Evolutionary conservation across 2,888 invertebrate genomes (phyloP).

Genomic region (Orthosia incerta): DNA sequence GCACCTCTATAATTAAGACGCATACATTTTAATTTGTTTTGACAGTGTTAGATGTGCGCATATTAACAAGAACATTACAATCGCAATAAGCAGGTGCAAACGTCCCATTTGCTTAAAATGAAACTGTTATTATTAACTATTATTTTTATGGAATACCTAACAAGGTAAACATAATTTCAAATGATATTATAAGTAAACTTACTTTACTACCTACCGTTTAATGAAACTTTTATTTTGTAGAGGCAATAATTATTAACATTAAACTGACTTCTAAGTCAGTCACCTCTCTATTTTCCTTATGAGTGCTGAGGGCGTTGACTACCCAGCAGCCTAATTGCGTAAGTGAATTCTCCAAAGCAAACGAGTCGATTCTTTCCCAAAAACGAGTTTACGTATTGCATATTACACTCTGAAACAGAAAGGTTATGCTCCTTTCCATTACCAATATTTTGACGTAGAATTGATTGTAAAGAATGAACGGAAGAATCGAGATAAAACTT

Average conservation of each 20-base stretch:
- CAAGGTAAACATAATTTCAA: conserved; percentile 20
- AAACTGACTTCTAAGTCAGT: no score
- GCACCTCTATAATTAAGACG: conserved; percentile 42
- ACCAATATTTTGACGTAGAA: no score
- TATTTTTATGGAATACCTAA: conserved; percentile 6
- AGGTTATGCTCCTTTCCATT: no score
- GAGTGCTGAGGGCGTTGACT: no score
- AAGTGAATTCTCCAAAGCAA: no score
- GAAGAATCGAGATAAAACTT: no score
- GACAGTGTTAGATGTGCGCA: conserved; percentile 50
- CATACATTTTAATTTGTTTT: conserved; percentile 44
- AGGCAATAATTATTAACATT: neutral
- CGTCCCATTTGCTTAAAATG: conserved; percentile 23
- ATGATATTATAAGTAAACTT: neutral
- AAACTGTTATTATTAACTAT: neutral
- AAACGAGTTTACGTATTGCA: no score
- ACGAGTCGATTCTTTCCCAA: no score
- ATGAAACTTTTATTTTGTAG: neutral
- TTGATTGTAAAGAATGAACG: no score
- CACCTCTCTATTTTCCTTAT: no score
- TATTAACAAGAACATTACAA: conserved; percentile 16
- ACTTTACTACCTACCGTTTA: neutral
- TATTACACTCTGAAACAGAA: no score
- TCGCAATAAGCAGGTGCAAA: conserved; percentile 44
- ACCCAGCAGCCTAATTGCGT: no score